A percentile compares a stretch with the other conserved stretches of the same genome.
phyloP scores from a whole-genome alignment of 2,888 invertebrate genomes.

The Clitarchus hookeri region DNA sequence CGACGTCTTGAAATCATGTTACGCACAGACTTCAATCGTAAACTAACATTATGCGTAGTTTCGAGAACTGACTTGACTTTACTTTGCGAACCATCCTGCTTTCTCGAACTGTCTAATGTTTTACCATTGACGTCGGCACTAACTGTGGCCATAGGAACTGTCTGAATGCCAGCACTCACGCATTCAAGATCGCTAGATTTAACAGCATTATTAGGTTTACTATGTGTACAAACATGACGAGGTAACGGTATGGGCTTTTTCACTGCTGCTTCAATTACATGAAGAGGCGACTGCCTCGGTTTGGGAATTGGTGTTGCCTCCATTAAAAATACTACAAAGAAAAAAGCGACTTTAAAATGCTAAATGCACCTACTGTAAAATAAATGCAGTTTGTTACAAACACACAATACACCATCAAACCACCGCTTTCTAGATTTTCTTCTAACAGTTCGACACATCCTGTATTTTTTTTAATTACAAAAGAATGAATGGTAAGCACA shows the following conservation, averaged over 20 bases:
- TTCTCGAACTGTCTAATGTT: background rate
- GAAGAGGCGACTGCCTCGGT: conserved; percentile 20
- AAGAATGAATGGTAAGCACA: too few relatives aligned
- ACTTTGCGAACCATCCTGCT: conserved; percentile 1
- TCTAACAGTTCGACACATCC: background rate
- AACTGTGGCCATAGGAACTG: background rate
- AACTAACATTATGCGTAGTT: conserved; percentile 63
- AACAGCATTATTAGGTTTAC: background rate
- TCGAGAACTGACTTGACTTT: conserved; percentile 65
- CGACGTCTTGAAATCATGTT: conserved; percentile 51
- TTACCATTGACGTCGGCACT: conserved; percentile 16
- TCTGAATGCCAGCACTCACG: background rate
- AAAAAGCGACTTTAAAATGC: background rate
- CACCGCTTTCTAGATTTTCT: background rate
- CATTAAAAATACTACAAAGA: conserved; percentile 12
- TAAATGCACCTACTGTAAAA: background rate
- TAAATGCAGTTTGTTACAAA: background rate
- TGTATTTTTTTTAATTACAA: background rate
- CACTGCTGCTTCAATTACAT: background rate
- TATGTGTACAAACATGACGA: background rate
- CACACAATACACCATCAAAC: background rate
- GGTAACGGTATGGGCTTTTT: conserved; percentile 34
- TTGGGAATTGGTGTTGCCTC: conserved; percentile 28
- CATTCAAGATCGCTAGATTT: background rate
- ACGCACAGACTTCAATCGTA: conserved; percentile 54